Conservation (phyloP, 1,140 invertebrate genomes). For the Spodoptera litura region DNA sequence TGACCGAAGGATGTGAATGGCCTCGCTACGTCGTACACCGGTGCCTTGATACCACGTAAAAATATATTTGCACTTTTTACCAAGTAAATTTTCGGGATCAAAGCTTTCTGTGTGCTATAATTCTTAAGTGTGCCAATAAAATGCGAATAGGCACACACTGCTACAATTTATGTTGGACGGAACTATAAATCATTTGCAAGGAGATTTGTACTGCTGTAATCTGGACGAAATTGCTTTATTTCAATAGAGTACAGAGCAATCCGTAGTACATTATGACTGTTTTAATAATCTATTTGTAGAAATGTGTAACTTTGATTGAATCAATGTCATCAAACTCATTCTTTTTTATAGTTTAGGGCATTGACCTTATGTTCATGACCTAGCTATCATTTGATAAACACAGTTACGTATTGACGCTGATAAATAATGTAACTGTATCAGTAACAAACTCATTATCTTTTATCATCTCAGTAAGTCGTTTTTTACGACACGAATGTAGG, state of each 20-base stretch:
- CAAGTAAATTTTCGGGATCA: background rate
- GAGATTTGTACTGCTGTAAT: background rate
- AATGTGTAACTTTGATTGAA: background rate
- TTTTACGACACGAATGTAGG: no score
- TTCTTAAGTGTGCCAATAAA: slow-evolving; percentile 1
- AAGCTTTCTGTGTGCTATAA: slow-evolving; percentile 3
- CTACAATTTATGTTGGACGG: slow-evolving; percentile 9
- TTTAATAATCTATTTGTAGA: background rate
- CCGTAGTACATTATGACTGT: background rate
- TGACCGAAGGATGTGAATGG: slow-evolving; percentile 69
- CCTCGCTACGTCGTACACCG: slow-evolving; percentile 71
- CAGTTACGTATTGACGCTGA: slow-evolving; percentile 15
- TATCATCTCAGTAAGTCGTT: background rate
- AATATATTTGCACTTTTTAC: background rate
- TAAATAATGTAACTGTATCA: slow-evolving; percentile 15
- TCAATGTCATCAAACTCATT: slow-evolving; percentile 26
- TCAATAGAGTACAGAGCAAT: background rate
- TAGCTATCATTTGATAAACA: slow-evolving; percentile 41
- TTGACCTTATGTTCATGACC: slow-evolving; percentile 40
- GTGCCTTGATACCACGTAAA: slow-evolving; percentile 66
- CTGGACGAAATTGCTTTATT: no score
- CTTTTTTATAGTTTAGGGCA: slow-evolving; percentile 7
- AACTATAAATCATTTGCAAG: slow-evolving; percentile 10
- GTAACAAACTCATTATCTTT: background rate
- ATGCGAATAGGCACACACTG: background rate